These are phyloP conservation scores for Sipha maydis DNA, from an alignment of 2,888 invertebrate species.

Conservation along the genomic window DNA sequence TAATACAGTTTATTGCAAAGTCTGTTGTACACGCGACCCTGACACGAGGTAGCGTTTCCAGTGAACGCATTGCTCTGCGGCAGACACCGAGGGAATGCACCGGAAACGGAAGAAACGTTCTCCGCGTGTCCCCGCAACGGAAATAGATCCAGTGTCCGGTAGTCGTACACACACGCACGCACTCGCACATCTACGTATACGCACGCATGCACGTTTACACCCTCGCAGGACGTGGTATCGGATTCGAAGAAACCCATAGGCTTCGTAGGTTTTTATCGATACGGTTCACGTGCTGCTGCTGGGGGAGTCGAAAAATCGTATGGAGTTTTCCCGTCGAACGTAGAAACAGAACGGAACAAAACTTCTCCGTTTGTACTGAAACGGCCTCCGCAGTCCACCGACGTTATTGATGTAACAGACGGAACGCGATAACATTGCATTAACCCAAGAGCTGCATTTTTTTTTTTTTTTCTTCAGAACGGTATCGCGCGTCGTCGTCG, in stretches of 20 bases:
- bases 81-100: background rate
- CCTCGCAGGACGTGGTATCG: conserved; percentile 13
- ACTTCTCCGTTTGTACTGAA: too few species aligned
- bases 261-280: background rate
- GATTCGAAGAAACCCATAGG: background rate
- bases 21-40: background rate
- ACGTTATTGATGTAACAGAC: too few species aligned
- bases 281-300: background rate
- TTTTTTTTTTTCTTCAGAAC: too few species aligned
- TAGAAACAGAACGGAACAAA: background rate
- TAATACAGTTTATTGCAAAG: background rate
- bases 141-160: conserved; percentile 54
- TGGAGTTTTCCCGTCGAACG: background rate
- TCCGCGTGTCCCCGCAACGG: conserved; percentile 31
- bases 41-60: background rate
- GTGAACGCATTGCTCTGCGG: background rate
- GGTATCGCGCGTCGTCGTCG: too few species aligned
- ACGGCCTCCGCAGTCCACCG: too few species aligned
- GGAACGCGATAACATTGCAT: too few species aligned
- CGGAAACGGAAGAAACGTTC: conserved; percentile 54
- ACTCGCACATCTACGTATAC: background rate
- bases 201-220: background rate
- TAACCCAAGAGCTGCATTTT: too few species aligned
- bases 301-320: background rate
- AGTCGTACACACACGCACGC: background rate